Percentiles rank a stretch among this genome's conserved stretches.
Conservation (phyloP, 2,888 invertebrate species). For the Hirtodrosophila alboralis region DNA sequence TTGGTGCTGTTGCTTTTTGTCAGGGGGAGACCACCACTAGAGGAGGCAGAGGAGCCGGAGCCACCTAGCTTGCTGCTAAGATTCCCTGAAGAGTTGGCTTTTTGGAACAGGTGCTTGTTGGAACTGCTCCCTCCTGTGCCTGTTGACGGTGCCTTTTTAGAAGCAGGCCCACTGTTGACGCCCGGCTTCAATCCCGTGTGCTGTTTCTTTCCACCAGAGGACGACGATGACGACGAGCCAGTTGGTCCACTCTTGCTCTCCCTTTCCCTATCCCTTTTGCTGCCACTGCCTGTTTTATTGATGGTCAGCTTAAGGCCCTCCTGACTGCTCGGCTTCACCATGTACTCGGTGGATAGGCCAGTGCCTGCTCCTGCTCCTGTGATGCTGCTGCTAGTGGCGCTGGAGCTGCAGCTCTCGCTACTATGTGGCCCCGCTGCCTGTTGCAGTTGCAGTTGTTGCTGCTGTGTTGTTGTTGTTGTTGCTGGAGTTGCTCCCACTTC, state of each 20-base stretch:
- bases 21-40: constrained; percentile 63
- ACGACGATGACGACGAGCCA: constrained; percentile 25
- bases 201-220: constrained; percentile 84
- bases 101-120: constrained; percentile 82
- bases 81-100: constrained; percentile 83
- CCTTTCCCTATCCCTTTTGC: constrained; percentile 30
- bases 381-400: constrained; percentile 35
- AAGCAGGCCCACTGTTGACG: constrained; percentile 93
- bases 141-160: constrained; percentile 85
- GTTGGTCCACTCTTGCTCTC: constrained; percentile 19
- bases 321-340: constrained; percentile 93
- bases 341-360: constrained; percentile 89
- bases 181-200: constrained; percentile 94
- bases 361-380: constrained; percentile 36
- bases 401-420: constrained; percentile 51
- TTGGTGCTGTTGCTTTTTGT: constrained; percentile 83
- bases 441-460: constrained; percentile 24
- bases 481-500: constrained; percentile 26
- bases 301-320: constrained; percentile 96
- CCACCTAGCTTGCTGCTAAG: constrained; percentile 78
- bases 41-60: constrained; percentile 26
- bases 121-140: constrained; percentile 82
- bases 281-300: constrained; percentile 91
- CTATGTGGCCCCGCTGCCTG: constrained; percentile 46
- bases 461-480: constrained; percentile 12